These are phyloP conservation scores for Marronus borbonicus DNA, from an alignment of 2,888 invertebrate genomes.

Conservation along the genomic window DNA sequence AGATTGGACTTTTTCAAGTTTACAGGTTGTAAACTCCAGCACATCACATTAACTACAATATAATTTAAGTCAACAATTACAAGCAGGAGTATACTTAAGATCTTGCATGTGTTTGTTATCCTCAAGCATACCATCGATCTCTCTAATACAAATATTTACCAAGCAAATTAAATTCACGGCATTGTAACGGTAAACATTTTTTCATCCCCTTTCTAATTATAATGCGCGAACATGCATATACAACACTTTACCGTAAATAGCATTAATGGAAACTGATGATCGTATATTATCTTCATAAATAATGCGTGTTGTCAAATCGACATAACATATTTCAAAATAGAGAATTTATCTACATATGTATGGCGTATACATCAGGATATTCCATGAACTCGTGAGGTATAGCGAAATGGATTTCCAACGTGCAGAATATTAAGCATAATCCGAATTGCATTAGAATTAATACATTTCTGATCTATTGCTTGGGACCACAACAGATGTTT, in stretches of 20 bases:
- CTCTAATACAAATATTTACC: not conserved
- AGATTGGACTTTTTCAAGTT: too few species aligned
- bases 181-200: not conserved
- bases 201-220: not conserved
- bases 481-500: constrained; percentile 10
- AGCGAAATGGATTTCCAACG: not conserved
- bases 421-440: constrained; percentile 10
- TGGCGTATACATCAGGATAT: not conserved
- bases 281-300: constrained; percentile 17
- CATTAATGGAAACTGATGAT: constrained; percentile 17
- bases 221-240: not conserved
- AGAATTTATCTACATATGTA: not conserved
- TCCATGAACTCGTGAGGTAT: not conserved
- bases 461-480: constrained; percentile 6
- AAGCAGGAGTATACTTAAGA: not conserved
- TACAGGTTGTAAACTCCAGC: too few species aligned
- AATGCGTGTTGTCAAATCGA: not conserved
- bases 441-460: constrained; percentile 20
- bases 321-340: not conserved
- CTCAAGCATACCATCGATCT: not conserved
- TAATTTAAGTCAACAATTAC: not conserved
- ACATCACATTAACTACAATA: not conserved
- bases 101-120: not conserved
- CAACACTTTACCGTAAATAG: not conserved
- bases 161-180: not conserved